Conservation (phyloP, 2,797 vertebrate species). For the Australoheros facetus region DNA sequence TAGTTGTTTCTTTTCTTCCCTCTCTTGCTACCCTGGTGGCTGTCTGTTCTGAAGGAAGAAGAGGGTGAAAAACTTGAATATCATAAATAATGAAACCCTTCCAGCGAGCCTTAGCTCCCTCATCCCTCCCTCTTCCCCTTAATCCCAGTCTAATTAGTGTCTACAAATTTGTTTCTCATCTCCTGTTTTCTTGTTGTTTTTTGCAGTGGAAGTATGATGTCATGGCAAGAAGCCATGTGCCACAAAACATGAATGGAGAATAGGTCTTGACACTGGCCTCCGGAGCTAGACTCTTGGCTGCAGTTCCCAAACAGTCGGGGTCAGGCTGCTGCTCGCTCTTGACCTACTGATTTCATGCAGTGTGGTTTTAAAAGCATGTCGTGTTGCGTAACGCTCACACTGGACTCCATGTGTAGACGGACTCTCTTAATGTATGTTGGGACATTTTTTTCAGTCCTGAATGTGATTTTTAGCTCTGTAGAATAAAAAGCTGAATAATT, state of each 20-base stretch:
- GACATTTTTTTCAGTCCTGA: background rate
- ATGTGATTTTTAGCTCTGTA: background rate
- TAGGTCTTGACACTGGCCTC: constrained; percentile 45
- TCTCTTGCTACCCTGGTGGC: constrained; percentile 31
- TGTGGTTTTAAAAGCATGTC: constrained; percentile 22
- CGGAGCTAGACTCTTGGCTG: constrained; percentile 57
- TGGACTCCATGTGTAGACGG: background rate
- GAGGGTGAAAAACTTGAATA: constrained; percentile 28
- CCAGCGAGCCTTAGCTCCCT: constrained; percentile 44
- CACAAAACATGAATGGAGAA: constrained; percentile 58
- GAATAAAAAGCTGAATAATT: background rate
- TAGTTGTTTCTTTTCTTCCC: constrained; percentile 57
- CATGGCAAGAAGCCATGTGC: constrained; percentile 63
- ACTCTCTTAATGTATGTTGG: background rate
- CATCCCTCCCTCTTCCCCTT: constrained; percentile 30
- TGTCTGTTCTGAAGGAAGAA: constrained; percentile 52
- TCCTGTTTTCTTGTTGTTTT: constrained; percentile 45
- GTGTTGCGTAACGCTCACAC: background rate
- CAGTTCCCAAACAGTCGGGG: constrained; percentile 20
- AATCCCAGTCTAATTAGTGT: constrained; percentile 72
- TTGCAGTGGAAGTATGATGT: constrained; percentile 48
- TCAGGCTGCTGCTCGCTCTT: constrained; percentile 7
- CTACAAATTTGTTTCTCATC: constrained; percentile 71
- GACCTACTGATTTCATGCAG: constrained; percentile 16
- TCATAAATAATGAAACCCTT: constrained; percentile 75